Base-by-base conservation (phyloP, 1,140 invertebrate genomes). In the Subanguina moxae region DNA sequence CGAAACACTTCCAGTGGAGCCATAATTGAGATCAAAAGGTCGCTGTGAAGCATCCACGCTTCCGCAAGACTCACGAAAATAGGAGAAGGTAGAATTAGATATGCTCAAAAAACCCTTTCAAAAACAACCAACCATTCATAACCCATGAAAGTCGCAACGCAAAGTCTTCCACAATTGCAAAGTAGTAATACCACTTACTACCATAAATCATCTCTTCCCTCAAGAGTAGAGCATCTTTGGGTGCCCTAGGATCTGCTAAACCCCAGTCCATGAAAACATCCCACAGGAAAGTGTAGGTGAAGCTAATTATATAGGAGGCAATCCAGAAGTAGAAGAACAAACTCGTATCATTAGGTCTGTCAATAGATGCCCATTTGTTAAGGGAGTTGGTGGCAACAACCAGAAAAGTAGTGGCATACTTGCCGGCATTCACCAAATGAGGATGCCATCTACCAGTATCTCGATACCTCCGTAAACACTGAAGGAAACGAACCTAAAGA, bases 261-360 rank as follows among this genome's bases (percentile, higher is more conserved):
- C 94, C 94, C 94, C 94, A 97, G 87, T 97, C 94, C 91, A 97
- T 93, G 84, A 92, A 93, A 5, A 97, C 89, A 83, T 97, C 94
- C 94, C 94, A 97, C 0, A 89, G 89, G 7, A 57, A 90, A 78
- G 84, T 90, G 91, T 52, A 93, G 87, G 81, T 80, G 57, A 80
- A 82, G 57, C 71, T 75, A 64, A 82, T 67, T 30, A 82, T 82
- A 65, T 83, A 83, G 1, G 69, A 68, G 32, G 68, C 63, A 19
- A 82, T 72, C 80, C 80, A 82, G 9, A 82, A 69, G 42, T 82
- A 78, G 67, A 82, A 82, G 61, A 78, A 82, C 17, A 73, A 43
- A 11, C 62, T 76, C 0, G 72, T 73, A 7, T 72, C 45, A 9
- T 70, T 67, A 0, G 78, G 72, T 46, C 76, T 64, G 9, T 72